Evolutionary conservation across 2,113 vertebrate species (phyloP), one percentile per base, ranked within the genome.

Genomic region (Hemichromis elongatus): DNA sequence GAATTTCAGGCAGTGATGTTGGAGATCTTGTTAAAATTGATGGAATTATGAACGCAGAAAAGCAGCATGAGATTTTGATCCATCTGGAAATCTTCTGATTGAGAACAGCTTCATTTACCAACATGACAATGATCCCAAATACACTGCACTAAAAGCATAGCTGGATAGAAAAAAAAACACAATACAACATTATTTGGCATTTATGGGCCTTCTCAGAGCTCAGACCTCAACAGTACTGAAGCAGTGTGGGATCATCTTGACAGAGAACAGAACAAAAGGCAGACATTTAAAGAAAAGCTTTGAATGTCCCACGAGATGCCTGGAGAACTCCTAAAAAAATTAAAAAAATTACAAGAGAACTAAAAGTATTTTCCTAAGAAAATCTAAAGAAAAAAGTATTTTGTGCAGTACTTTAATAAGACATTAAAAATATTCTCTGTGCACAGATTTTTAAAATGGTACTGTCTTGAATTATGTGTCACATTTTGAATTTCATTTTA

Each of bases 311-410:
- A 45, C 21, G 45, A 70, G 8, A 66, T 40, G n/a, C 35, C 61
- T 14, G 35, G 0, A 24, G 5, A 47, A 42, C 3, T 0, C 42
- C n/a, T 42, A 33, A 33, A 33, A 33, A 33, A 33, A 33, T 1
- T 0, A 1, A 57, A 4, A 54, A 3, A 35, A 37, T 13, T 63
- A 63, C 59, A 37, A 21, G 59, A 21, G n/a, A 63, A 19, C 33
- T 13, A 5, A 33, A 21, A 3, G 5, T 21, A 37, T 66, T 66
- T 66, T 66, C 42, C 21, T 10, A 6, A 13, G 13, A 26, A 70
- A 18, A 70, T 26, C 21, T 70, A 70, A 16, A 1, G 2, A 45
- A 26, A 70, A 28, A 73, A 73, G 24, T 28, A 42, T 73, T 30
- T 50, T 30, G 24, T 3, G 42, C 35, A 42, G 4, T 42, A 73